phyloP scores from a whole-genome alignment of 2,113 vertebrate genomes.

The Epinephelus lanceolatus region DNA sequence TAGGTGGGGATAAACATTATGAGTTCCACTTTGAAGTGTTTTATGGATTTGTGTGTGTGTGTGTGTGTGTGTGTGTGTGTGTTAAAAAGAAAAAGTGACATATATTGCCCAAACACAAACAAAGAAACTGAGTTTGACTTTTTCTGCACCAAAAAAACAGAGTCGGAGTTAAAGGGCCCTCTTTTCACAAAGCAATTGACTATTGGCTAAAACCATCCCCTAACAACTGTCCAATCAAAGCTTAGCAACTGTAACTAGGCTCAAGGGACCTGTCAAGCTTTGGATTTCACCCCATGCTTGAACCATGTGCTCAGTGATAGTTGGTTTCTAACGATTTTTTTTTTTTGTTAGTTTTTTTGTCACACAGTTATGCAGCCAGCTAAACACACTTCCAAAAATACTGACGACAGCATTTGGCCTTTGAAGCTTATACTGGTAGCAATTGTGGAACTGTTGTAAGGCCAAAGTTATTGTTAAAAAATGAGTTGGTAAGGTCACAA shows the following conservation, averaged over 20 bases:
- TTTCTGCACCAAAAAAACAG: not conserved
- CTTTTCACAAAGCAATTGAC: not conserved
- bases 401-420: not conserved
- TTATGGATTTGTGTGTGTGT: not conserved
- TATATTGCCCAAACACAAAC: no score
- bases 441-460: no score
- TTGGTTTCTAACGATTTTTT: no score
- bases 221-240: not conserved
- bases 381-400: not conserved
- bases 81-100: no score
- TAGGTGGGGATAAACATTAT: slow-evolving; percentile 19
- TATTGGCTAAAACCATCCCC: not conserved
- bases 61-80: no score
- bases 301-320: no score
- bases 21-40: not conserved
- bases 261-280: no score
- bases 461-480: not conserved
- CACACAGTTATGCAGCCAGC: not conserved
- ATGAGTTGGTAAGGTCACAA: not conserved
- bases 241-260: not conserved
- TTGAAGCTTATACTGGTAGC: not conserved
- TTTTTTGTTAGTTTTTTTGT: not conserved
- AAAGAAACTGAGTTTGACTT: no score
- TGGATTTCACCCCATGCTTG: no score
- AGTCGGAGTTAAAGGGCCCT: not conserved